Conservation (phyloP, 2,888 invertebrate genomes). For the Tubulanus polymorphus region DNA sequence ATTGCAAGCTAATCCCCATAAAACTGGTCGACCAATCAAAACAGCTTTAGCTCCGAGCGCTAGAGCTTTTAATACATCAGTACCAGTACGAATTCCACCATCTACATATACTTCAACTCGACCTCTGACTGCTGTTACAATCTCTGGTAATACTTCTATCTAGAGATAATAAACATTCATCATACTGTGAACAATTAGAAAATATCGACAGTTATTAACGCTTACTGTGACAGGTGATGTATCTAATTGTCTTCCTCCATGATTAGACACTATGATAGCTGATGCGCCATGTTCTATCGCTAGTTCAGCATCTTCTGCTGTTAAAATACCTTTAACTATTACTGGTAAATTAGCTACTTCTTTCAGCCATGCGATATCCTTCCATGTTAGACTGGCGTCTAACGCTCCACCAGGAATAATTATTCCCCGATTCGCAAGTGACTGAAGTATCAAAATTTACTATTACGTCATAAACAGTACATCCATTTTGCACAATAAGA, state of each 20-base stretch:
- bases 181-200: too few species aligned
- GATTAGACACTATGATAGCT: conserved; percentile 11
- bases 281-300: conserved; percentile 6
- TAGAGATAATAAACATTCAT: too few species aligned
- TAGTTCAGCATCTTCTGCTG: conserved; percentile 7
- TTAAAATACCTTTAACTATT: conserved; percentile 4
- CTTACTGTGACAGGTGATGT: conserved; percentile 4
- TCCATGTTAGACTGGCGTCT: background rate
- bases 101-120: conserved; percentile 77
- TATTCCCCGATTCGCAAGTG: too few species aligned
- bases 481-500: too few species aligned
- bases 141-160: conserved; percentile 63
- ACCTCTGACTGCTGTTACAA: conserved; percentile 68
- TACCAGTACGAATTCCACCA: conserved; percentile 79
- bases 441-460: too few species aligned
- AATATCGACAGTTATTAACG: too few species aligned
- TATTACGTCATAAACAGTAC: too few species aligned
- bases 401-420: background rate
- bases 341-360: conserved; percentile 3
- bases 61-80: conserved; percentile 84
- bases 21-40: conserved; percentile 78
- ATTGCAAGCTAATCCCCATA: conserved; percentile 77
- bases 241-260: conserved; percentile 12
- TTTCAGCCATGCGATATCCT: conserved; percentile 3
- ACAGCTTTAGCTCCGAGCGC: conserved; percentile 88